These are phyloP conservation scores for Oligia latruncula DNA, from an alignment of 2,888 invertebrate genomes.

Conservation along the genomic window DNA sequence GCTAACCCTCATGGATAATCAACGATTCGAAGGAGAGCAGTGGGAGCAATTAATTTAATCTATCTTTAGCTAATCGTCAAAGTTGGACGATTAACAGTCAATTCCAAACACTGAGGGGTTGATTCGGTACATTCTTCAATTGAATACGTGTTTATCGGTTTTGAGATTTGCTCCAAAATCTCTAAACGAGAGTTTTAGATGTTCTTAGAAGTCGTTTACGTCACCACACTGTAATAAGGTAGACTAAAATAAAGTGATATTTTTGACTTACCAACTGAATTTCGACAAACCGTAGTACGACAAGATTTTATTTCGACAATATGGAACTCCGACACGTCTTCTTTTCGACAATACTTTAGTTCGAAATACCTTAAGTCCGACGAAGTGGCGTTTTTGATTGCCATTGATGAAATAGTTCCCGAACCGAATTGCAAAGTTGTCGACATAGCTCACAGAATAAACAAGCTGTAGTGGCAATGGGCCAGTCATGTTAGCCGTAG, in stretches of 20 bases:
- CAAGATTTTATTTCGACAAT: too few relatives aligned
- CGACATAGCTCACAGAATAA: too few relatives aligned
- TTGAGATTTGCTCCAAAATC: conserved; percentile 3
- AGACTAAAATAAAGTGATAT: accelerated
- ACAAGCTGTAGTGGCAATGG: neutral
- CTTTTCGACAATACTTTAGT: too few relatives aligned
- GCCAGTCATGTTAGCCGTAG: neutral
- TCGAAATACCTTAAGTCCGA: too few relatives aligned
- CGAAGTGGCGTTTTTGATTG: neutral
- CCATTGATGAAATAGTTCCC: neutral
- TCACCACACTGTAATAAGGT: neutral
- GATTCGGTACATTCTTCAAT: conserved; percentile 59
- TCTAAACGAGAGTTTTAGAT: neutral
- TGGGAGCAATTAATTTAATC: conserved; percentile 82
- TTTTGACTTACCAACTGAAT: too few relatives aligned
- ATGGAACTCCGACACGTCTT: too few relatives aligned
- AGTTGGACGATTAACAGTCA: conserved; percentile 84
- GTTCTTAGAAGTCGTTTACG: neutral
- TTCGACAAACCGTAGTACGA: too few relatives aligned
- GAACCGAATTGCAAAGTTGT: too few relatives aligned
- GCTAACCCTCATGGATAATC: conserved; percentile 73
- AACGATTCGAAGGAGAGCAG: conserved; percentile 69
- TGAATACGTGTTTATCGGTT: conserved; percentile 47
- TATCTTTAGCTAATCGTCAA: conserved; percentile 81
- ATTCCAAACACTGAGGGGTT: conserved; percentile 72